phyloP scores from a whole-genome alignment of 2,113 vertebrate genomes.

The Pituophis catenifer region DNA sequence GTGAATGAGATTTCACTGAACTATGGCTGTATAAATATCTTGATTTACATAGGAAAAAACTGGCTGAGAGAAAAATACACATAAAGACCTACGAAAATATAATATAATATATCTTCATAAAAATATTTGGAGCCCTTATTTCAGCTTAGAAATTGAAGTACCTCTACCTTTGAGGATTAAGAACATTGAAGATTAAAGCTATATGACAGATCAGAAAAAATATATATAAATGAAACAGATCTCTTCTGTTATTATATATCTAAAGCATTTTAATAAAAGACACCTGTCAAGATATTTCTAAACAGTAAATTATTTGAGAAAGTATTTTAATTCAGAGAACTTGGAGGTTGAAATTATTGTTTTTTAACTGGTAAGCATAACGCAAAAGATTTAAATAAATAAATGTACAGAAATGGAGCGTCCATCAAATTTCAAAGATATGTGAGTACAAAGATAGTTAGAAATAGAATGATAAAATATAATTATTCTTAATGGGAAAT shows the following conservation, averaged over 20 bases:
- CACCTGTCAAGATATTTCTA: background rate
- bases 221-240: background rate
- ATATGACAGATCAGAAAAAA: conserved; percentile 14
- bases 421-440: background rate
- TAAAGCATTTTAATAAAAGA: background rate
- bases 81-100: no score
- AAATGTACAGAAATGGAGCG: background rate
- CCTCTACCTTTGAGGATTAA: background rate
- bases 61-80: no score
- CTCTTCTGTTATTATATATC: background rate
- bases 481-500: background rate
- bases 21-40: no score
- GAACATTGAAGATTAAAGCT: background rate
- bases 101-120: background rate
- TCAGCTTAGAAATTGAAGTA: background rate
- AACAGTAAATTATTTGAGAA: conserved; percentile 28
- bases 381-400: background rate
- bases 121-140: background rate
- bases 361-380: background rate
- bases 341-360: background rate
- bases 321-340: conserved; percentile 1
- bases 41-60: no score
- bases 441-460: background rate
- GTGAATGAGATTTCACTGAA: no score
- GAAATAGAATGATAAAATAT: background rate